Evolutionary conservation across 1,140 invertebrate genomes (phyloP).

Genomic region (Mamestra configurata): DNA sequence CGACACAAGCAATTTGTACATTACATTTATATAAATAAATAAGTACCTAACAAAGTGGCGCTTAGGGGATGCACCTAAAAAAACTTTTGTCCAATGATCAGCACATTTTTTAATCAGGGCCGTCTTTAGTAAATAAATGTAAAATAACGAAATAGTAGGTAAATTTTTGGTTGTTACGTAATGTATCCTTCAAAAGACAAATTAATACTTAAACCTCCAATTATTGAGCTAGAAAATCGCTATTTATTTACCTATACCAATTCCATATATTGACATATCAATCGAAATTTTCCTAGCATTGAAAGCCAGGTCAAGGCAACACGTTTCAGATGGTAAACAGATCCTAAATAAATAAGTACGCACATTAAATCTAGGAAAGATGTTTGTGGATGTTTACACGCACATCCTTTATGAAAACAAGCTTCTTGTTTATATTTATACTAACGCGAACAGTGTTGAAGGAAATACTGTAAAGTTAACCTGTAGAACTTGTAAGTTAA

Average conservation of each 20-base stretch:
- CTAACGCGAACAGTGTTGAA: not conserved
- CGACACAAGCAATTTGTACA: too few relatives aligned
- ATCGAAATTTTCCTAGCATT: conserved; percentile 7
- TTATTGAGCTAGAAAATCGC: too few relatives aligned
- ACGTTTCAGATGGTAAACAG: conserved; percentile 35
- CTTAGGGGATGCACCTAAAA: too few relatives aligned
- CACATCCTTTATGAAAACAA: conserved; percentile 22
- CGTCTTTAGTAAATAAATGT: too few relatives aligned
- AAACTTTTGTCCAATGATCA: too few relatives aligned
- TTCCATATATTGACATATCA: conserved; percentile 4
- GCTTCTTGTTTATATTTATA: conserved; percentile 22
- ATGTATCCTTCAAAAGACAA: too few relatives aligned
- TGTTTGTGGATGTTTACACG: conserved; percentile 12
- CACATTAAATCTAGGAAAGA: conserved; percentile 39
- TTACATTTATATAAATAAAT: too few relatives aligned
- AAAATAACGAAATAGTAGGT: too few relatives aligned
- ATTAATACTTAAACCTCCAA: too few relatives aligned
- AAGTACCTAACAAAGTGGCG: too few relatives aligned
- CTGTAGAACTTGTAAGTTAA: not conserved
- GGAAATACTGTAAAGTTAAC: not conserved
- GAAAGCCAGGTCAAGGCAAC: conserved; percentile 12
- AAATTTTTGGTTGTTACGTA: too few relatives aligned
- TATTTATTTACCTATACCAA: not conserved
- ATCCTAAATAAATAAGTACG: conserved; percentile 43
- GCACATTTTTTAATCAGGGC: too few relatives aligned